phyloP scores from a whole-genome alignment of 2,888 invertebrate species.

The Perdita meconis region DNA sequence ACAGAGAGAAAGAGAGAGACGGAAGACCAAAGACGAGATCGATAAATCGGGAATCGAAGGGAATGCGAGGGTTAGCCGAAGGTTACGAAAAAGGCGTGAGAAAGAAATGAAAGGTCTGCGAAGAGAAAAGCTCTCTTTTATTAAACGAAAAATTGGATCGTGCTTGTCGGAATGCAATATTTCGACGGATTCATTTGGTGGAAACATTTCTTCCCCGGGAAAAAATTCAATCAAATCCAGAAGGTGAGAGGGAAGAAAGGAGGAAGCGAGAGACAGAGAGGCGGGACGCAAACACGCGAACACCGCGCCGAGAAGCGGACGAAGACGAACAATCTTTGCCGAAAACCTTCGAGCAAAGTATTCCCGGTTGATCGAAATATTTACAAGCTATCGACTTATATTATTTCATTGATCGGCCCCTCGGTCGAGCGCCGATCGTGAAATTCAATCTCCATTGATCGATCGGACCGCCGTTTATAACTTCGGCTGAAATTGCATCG shows the following conservation, averaged over 20 bases:
- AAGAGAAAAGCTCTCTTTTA: conserved; percentile 79
- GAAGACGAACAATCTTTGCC: background rate
- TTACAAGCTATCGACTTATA: conserved; percentile 40
- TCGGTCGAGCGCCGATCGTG: conserved; percentile 30
- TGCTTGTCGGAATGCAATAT: conserved; percentile 84
- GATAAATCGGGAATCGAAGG: conserved; percentile 49
- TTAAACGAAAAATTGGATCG: conserved; percentile 83
- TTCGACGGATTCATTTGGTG: conserved; percentile 84
- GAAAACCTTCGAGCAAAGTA: conserved; percentile 22
- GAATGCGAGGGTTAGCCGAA: conserved; percentile 42
- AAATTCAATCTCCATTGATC: conserved; percentile 56
- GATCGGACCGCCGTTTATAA: conserved; percentile 56
- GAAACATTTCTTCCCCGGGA: conserved; percentile 83
- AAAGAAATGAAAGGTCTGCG: conserved; percentile 56
- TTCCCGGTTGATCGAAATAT: conserved; percentile 32
- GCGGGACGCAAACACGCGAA: conserved; percentile 53
- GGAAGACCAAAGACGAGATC: conserved; percentile 16
- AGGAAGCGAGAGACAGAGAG: conserved; percentile 7
- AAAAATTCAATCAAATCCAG: conserved; percentile 83
- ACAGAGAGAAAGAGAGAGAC: background rate
- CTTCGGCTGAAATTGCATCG: conserved; percentile 56
- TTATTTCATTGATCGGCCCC: conserved; percentile 47
- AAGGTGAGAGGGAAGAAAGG: conserved; percentile 65
- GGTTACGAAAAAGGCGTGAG: conserved; percentile 55
- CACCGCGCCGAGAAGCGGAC: conserved; percentile 42